Evolutionary conservation across 2,797 vertebrate genomes (phyloP).

Genomic region (Pogoniulus pusillus): DNA sequence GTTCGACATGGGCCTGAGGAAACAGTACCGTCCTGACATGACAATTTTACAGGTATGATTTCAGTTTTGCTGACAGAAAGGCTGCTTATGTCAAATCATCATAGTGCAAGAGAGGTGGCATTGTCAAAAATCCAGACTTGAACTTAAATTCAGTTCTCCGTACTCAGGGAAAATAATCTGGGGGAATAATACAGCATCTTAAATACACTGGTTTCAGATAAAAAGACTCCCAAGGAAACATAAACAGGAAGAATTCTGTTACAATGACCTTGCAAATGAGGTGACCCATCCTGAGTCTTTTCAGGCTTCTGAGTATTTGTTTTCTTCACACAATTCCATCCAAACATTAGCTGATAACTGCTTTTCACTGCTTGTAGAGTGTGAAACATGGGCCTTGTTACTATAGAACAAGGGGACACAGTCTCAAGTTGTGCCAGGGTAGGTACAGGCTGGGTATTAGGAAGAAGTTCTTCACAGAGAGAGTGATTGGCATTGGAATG

Average conservation of each 20-base stretch:
- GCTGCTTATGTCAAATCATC: neutral
- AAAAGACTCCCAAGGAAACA: neutral
- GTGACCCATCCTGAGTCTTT: neutral
- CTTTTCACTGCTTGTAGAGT: neutral
- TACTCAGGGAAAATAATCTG: neutral
- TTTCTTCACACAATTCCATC: neutral
- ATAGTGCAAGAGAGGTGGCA: neutral
- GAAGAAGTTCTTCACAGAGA: no score
- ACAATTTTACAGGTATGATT: slow-evolving; percentile 91
- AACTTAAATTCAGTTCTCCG: neutral
- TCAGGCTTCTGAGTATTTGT: neutral
- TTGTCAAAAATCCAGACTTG: neutral
- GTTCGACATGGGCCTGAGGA: slow-evolving; percentile 92
- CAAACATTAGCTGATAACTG: neutral
- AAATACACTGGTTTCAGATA: neutral
- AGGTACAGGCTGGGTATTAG: no score
- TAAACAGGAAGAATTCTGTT: neutral
- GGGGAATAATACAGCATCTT: neutral
- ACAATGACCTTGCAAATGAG: neutral
- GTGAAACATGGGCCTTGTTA: neutral
- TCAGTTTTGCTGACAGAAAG: neutral
- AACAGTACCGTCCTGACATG: slow-evolving; percentile 97
- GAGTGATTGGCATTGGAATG: no score
- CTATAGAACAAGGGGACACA: no score
- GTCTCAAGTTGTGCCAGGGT: no score